Evolutionary conservation across 2,113 vertebrate genomes (phyloP).

Genomic region (Physeter macrocephalus): DNA sequence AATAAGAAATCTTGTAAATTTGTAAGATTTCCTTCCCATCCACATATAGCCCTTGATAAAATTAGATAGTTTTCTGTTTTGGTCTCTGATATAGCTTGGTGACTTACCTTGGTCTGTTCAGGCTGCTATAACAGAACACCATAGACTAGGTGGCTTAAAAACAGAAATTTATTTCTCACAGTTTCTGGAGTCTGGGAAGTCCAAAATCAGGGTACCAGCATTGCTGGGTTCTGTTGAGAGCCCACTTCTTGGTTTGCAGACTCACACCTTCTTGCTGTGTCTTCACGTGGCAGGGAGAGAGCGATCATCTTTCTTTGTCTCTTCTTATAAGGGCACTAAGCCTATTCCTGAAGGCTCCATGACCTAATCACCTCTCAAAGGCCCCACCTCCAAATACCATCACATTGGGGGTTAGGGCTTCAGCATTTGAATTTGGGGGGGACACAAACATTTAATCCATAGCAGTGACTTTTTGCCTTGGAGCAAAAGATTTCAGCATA

Average conservation of each 20-base stretch:
- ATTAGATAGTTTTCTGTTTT: not conserved
- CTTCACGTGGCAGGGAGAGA: not conserved
- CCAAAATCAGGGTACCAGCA: not conserved
- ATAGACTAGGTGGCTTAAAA: not conserved
- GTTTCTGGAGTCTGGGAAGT: not conserved
- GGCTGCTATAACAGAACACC: not conserved
- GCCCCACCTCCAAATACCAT: not conserved
- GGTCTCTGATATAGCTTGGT: not conserved
- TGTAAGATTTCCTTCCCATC: not conserved
- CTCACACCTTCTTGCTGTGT: not conserved
- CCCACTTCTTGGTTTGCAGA: not conserved
- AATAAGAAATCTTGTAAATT: not conserved
- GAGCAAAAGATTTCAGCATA: not conserved
- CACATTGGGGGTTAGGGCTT: not conserved
- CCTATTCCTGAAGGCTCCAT: not conserved
- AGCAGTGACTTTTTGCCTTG: not conserved
- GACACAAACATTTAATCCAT: not conserved
- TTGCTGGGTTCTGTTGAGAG: not conserved
- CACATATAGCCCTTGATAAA: not conserved
- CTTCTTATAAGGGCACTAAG: not conserved
- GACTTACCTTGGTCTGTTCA: not conserved
- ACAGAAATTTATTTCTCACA: not conserved
- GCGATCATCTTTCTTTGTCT: not conserved
- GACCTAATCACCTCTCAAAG: not conserved
- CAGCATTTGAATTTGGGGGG: not conserved